These are phyloP conservation scores for Amazona ochrocephala DNA, from an alignment of 2,797 vertebrate genomes.

Conservation along the genomic window DNA sequence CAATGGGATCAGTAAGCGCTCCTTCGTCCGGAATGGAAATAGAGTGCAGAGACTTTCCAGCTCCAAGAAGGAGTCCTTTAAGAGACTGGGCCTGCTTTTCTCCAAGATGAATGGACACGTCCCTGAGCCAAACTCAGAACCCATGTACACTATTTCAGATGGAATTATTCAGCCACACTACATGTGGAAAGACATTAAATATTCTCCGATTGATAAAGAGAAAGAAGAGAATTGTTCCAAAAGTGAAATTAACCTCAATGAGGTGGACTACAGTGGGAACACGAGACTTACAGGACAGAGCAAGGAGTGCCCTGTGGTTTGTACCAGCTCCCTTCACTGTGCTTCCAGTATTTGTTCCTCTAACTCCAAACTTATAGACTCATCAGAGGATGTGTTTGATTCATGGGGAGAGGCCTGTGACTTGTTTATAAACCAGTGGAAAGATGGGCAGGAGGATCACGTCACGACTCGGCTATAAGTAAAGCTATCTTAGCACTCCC, in stretches of 20 bases:
- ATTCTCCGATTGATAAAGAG: slow-evolving; percentile 82
- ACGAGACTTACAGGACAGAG: slow-evolving; percentile 82
- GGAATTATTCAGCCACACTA: slow-evolving; percentile 88
- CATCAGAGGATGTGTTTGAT: slow-evolving; percentile 92
- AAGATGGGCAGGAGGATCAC: slow-evolving; percentile 90
- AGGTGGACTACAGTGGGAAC: slow-evolving; percentile 83
- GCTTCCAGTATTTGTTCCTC: slow-evolving; percentile 94
- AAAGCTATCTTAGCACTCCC: slow-evolving; percentile 42
- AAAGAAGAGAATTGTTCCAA: slow-evolving; percentile 83
- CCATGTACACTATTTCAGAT: slow-evolving; percentile 93
- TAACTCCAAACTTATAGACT: slow-evolving; percentile 93
- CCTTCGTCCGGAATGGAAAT: slow-evolving; percentile 79
- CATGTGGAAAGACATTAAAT: slow-evolving; percentile 86
- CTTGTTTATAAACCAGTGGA: slow-evolving; percentile 87
- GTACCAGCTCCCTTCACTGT: slow-evolving; percentile 94
- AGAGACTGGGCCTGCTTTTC: slow-evolving; percentile 90
- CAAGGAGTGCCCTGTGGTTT: slow-evolving; percentile 84
- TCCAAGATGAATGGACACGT: slow-evolving; percentile 89
- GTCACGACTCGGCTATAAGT: slow-evolving; percentile 94
- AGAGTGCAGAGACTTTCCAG: slow-evolving; percentile 84
- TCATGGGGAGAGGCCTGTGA: slow-evolving; percentile 91
- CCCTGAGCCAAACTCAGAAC: slow-evolving; percentile 81
- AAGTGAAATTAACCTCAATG: slow-evolving; percentile 90
- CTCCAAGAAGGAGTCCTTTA: slow-evolving; percentile 89
- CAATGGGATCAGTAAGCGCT: slow-evolving; percentile 88